Evolutionary conservation across 2,888 invertebrate genomes (phyloP).

Genomic region (Deilephila elpenor): DNA sequence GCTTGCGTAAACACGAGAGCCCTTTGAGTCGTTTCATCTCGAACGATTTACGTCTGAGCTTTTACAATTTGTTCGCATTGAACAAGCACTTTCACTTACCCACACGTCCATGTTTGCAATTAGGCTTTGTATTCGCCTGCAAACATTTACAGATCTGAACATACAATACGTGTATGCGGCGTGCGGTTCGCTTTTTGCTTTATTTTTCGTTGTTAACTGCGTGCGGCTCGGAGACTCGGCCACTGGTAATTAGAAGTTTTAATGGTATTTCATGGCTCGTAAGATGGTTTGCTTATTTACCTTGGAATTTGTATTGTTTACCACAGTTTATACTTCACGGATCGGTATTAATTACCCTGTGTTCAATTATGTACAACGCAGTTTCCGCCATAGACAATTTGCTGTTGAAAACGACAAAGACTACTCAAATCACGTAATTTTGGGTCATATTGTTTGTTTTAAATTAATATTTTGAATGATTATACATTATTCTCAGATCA

Average conservation of each 20-base stretch:
- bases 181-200: slow-evolving; percentile 27
- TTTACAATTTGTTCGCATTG: slow-evolving; percentile 57
- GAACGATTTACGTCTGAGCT: slow-evolving; percentile 59
- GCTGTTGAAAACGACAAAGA: too few relatives aligned
- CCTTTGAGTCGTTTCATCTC: slow-evolving; percentile 62
- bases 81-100: slow-evolving; percentile 51
- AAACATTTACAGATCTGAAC: slow-evolving; percentile 27
- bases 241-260: not conserved
- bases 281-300: not conserved
- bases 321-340: too few relatives aligned
- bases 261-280: not conserved
- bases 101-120: slow-evolving; percentile 48
- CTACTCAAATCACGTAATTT: too few relatives aligned
- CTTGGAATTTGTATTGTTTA: not conserved
- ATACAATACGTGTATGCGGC: slow-evolving; percentile 2
- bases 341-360: too few relatives aligned
- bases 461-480: too few relatives aligned
- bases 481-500: too few relatives aligned
- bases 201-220: slow-evolving; percentile 27
- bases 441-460: too few relatives aligned
- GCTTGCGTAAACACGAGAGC: slow-evolving; percentile 39
- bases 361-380: too few relatives aligned
- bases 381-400: too few relatives aligned
- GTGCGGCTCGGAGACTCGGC: not conserved
- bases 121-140: slow-evolving; percentile 46